Evolutionary conservation across 2,888 invertebrate species (phyloP), one percentile per base, ranked within the genome.

Genomic region (Silvanus unidentatus): DNA sequence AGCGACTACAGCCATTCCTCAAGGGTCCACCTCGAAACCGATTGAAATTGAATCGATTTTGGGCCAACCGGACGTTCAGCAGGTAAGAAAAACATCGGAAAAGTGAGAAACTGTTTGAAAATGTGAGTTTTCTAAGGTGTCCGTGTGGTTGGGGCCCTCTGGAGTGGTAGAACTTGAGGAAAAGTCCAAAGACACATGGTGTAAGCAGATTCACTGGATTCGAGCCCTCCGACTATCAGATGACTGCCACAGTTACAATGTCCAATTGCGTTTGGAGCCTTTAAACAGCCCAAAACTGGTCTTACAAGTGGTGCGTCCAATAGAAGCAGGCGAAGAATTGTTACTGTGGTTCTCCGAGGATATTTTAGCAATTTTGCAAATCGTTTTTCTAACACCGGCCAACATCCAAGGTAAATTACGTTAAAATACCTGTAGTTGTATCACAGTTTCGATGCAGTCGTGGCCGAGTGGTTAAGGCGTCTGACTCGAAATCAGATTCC

Each of bases 401-500:
- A 88, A 94, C 65, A 90, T 94, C 50, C 79, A 81, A 79, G 89
- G 91, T 91, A 70, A 66, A 64, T 54, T 9, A 32, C 3, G 6
- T 3, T 9, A 32, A 32, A 32, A n/a, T n/a, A n/a, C n/a, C n/a
- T n/a, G n/a, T n/a, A n/a, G n/a, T n/a, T n/a, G n/a, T n/a, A n/a
- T n/a, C n/a, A n/a, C n/a, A n/a, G n/a, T 9, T 32, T 32, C 5
- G 32, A 12, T 16, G 82, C 82, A 82, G 83, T 79, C 82, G 81
- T 84, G 83, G 84, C 83, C 83, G 84, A 84, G 84, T 81, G 84
- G 84, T 84, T 84, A 84, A 84, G 84, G 84, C 84, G 84, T 83
- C 82, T 85, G 85, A 86, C 85, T 86, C 82, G 85, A 86, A 86
- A 85, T 85, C 85, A 84, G 84, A 85, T 86, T 86, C 85, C 85